A percentile compares a stretch with the other conserved stretches of the same genome.
Evolutionary conservation across 2,113 vertebrate genomes (phyloP).

Genomic region (Calyptomena viridis): DNA sequence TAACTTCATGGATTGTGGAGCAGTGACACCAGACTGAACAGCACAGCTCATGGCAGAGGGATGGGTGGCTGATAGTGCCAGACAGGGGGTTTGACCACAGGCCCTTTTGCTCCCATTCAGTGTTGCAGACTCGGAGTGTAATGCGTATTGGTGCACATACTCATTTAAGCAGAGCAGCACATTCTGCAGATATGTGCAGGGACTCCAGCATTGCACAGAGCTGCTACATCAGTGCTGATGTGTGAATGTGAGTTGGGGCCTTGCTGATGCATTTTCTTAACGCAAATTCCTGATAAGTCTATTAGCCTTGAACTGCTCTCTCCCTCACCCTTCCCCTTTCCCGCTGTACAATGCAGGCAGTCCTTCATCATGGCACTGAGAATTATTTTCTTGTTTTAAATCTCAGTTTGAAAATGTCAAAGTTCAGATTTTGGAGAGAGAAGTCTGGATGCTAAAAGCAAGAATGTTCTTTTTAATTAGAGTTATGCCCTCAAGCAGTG

Average conservation of each 20-base stretch:
- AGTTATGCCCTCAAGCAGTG: conserved; percentile 50
- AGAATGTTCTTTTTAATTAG: conserved; percentile 66
- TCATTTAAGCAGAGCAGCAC: fast-evolving
- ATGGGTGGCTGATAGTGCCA: no score
- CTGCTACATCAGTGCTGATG: not conserved
- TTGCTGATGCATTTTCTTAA: not conserved
- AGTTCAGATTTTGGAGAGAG: conserved; percentile 53
- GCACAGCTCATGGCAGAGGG: fast-evolving
- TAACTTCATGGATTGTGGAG: not conserved
- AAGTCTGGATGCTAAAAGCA: conserved; percentile 54
- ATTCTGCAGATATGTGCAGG: not conserved
- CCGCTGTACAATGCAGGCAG: not conserved
- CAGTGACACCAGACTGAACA: not conserved
- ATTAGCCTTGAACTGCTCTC: not conserved
- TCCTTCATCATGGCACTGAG: not conserved
- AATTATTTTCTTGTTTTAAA: conserved; percentile 66
- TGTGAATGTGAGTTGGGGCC: not conserved
- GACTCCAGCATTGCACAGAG: fast-evolving
- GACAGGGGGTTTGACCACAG: not conserved
- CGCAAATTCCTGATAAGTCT: not conserved
- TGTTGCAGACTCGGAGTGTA: not conserved
- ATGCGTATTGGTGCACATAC: fast-evolving
- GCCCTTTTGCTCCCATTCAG: no score
- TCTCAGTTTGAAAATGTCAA: conserved; percentile 65
- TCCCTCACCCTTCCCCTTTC: not conserved